Evolutionary conservation across 2,797 vertebrate species (phyloP), one percentile per base, ranked within the genome.

Genomic region (Tragelaphus oryx): DNA sequence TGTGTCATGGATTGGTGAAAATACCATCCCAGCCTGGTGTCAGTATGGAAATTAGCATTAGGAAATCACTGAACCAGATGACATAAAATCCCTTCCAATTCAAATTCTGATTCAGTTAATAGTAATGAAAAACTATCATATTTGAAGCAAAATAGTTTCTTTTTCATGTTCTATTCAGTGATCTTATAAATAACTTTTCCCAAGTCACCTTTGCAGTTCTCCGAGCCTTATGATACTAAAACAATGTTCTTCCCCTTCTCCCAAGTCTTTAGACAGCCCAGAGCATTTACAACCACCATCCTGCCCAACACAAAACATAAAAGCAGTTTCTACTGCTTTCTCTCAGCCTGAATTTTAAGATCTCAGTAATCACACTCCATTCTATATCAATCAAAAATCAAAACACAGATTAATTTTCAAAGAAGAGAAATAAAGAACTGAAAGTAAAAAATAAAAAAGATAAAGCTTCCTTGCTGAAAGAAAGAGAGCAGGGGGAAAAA

Each of bases 291-390:
- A 68, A 89, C 71, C 93, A 97, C 96, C 62, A 96, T 11, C 6
- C 74, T 50, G 96, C 62, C 83, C 65, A 90, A 46, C 75, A 96
- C 41, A 93, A 93, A 92, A 91, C 48, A 71, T 89, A 90, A 93
- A 37, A 96, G 82, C 59, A 92, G 41, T 33, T 80, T 96, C 30
- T 1, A 48, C n/a, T 78, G 30, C 59, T 94, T 94, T 79, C 87
- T 71, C 11, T 90, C 0, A 0, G 41, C 14, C 24, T 93, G 75
- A 94, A 96, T 94, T 79, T 90, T 85, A 95, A 96, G 65, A 92
- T 46, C 41, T 94, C 89, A 84, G 44, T 89, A 91, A 85, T 65
- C 80, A 91, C 52, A 88, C 62, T 60, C 5, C 5, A 37, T 24
- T 68, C 50, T 54, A 41, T 30, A 48, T n/a, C 79, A 92, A 48